These are phyloP conservation scores for Nasonovia ribisnigri DNA, from an alignment of 2,888 invertebrate species.

Conservation along the genomic window DNA sequence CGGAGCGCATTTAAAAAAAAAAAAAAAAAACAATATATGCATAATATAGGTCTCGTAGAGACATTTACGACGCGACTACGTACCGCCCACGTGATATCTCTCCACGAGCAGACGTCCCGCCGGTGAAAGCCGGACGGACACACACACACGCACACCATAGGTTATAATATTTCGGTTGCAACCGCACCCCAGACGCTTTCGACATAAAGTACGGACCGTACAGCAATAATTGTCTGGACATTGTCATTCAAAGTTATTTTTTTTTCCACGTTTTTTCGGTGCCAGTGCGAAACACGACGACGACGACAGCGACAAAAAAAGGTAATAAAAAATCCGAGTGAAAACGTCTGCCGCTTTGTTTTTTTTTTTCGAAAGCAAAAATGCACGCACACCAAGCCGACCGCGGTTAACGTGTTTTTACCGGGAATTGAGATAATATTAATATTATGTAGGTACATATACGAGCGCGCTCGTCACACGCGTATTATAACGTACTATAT, in stretches of 20 bases:
- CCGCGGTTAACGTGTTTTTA: background rate
- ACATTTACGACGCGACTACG: conserved; percentile 41
- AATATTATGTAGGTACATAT: background rate
- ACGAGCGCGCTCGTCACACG: background rate
- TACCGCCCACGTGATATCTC: conserved; percentile 56
- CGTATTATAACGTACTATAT: background rate
- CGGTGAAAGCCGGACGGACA: conserved; percentile 64
- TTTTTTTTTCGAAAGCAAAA: conserved; percentile 57
- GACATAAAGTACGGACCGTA: conserved; percentile 40
- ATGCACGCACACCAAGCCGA: background rate
- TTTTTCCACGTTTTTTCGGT: background rate
- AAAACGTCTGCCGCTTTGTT: conserved; percentile 43
- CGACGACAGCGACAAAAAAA: conserved; percentile 2
- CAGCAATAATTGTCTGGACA: conserved; percentile 59
- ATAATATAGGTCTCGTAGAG: conserved; percentile 32
- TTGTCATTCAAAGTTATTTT: conserved; percentile 51
- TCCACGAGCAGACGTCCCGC: conserved; percentile 37
- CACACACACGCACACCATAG: background rate
- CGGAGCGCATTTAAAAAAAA: background rate
- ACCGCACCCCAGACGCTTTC: conserved; percentile 64
- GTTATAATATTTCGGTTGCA: conserved; percentile 48
- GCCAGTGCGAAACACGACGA: background rate
- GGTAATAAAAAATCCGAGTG: conserved; percentile 40
- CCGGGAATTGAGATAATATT: conserved; percentile 23
- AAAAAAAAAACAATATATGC: conserved; percentile 5